Evolutionary conservation across 2,888 invertebrate species (phyloP), one percentile per base, ranked within the genome.

Genomic region (Iphiclides podalirius): DNA sequence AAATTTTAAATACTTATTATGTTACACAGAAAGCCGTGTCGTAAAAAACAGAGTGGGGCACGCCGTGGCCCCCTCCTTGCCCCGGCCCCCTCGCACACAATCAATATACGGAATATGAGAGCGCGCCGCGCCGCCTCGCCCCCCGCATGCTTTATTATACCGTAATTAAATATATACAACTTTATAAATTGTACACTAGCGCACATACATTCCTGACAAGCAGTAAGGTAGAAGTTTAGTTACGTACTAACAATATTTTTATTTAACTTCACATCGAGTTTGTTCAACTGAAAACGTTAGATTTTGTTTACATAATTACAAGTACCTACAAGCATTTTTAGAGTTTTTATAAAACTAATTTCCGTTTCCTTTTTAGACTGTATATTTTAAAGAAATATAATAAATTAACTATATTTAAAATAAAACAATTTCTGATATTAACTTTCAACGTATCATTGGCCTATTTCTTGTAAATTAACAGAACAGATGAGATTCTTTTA

Each of bases 31-130:
- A 88, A 88, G 88, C 88, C 85, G 88, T 89, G 88, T 88, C 89
- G 89, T 89, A 89, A 89, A 89, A 89, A 88, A 87, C 87, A 88
- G 88, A 89, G 87, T 89, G 89, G 89, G 89, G 87, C 88, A 87
- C 89, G 87, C 82, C 84, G 86, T 79, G 86, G 88, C 87, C 89
- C 87, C 87, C 82, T 86, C 81, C 81, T 76, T 72, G 79, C 85
- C 70, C 84, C 84, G 79, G 81, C 85, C 85, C 86, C 88, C 87
- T 85, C 88, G 87, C 87, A 83, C 88, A 86, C 88, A 88, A 88
- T 88, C 88, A 88, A 88, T 88, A 88, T 88, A 88, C 88, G 87
- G 88, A 87, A 87, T 87, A 88, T 86, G 87, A 85, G 87, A 86
- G 88, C 86, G 86, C 83, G 83, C 83, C 85, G 85, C 88, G 83